Evolutionary conservation across 2,888 invertebrate genomes (phyloP).

Genomic region (Hydropsyche betteni): DNA sequence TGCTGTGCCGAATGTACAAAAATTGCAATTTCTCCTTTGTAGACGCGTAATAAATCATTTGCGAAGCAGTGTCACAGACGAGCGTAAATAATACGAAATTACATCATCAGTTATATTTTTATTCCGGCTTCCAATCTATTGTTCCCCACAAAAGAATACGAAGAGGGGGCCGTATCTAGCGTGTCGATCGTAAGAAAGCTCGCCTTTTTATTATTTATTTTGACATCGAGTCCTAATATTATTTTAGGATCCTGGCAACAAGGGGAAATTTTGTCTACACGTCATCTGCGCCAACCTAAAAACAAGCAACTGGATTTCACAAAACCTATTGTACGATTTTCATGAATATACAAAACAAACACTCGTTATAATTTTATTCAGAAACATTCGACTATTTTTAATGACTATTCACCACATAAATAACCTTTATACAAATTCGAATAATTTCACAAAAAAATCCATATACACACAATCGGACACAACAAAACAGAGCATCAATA

Average conservation of each 20-base stretch:
- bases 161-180: constrained; percentile 3
- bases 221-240: constrained; percentile 21
- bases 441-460: no score
- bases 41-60: constrained; percentile 4
- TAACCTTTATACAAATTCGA: no score
- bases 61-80: constrained; percentile 20
- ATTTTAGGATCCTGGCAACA: constrained; percentile 15
- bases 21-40: background rate
- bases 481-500: no score
- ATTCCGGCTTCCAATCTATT: constrained; percentile 23
- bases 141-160: background rate
- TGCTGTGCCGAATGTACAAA: background rate
- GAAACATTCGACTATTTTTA: no score
- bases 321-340: no score
- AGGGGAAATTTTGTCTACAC: background rate
- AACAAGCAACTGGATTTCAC: no score
- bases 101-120: constrained; percentile 25
- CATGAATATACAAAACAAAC: no score
- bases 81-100: constrained; percentile 27
- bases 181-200: constrained; percentile 19
- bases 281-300: no score
- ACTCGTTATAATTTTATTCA: no score
- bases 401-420: no score
- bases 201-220: constrained; percentile 23
- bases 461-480: no score